These are phyloP conservation scores for Pedicia rivosa DNA, from an alignment of 2,888 invertebrate genomes.

Conservation along the genomic window DNA sequence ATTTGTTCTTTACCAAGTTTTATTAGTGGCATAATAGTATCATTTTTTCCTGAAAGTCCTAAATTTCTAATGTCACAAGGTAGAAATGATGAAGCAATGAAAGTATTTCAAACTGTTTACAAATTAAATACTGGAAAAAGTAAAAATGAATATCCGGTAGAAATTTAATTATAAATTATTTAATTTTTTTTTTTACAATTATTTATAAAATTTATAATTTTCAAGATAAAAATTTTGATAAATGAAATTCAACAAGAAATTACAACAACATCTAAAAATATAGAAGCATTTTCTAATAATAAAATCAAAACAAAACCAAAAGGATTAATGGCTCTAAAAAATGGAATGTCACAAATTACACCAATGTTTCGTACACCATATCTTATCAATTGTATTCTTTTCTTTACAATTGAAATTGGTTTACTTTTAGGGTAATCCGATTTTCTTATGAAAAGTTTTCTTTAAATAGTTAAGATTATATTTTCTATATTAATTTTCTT, in stretches of 20 bases:
- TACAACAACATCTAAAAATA: neutral
- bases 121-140: conserved; percentile 45
- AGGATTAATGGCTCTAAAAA: conserved; percentile 25
- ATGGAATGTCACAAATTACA: conserved; percentile 43
- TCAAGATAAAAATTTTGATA: too few species aligned
- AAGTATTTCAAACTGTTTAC: conserved; percentile 47
- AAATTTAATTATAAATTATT: conserved; percentile 11
- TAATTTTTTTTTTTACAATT: neutral
- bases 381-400: conserved; percentile 39
- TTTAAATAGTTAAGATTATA: neutral
- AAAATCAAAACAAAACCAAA: neutral
- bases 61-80: conserved; percentile 59
- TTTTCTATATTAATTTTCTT: conserved; percentile 4
- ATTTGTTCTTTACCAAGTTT: conserved; percentile 44
- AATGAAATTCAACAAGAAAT: too few species aligned
- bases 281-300: neutral
- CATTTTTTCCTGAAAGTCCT: conserved; percentile 59
- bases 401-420: conserved; percentile 46
- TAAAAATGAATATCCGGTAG: conserved; percentile 47
- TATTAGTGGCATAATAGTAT: conserved; percentile 40
- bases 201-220: neutral
- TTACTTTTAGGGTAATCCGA: conserved; percentile 45
- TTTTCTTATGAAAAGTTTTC: neutral
- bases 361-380: conserved; percentile 49
- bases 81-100: conserved; percentile 45